Evolutionary conservation across 2,113 vertebrate genomes (phyloP).

Genomic region (Morone chrysops): DNA sequence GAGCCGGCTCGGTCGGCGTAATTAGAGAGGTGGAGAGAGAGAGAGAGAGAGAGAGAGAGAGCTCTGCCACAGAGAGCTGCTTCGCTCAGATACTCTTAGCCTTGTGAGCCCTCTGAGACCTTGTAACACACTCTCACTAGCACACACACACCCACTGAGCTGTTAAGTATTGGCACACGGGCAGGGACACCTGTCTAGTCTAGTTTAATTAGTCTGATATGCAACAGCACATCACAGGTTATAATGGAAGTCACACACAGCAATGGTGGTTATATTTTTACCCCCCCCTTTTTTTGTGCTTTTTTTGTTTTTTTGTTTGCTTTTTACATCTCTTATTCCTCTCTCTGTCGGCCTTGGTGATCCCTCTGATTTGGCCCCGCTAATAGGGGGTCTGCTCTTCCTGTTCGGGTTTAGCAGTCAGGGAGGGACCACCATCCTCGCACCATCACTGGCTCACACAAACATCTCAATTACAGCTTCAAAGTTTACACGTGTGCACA

Average conservation of each 20-base stretch:
- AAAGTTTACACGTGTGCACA: conserved; percentile 48
- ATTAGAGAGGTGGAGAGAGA: conserved; percentile 82
- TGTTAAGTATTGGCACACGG: conserved; percentile 50
- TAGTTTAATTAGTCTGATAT: conserved; percentile 53
- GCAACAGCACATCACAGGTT: conserved; percentile 33
- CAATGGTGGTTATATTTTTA: conserved; percentile 35
- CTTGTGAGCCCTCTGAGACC: conserved; percentile 39
- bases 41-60: conserved; percentile 39
- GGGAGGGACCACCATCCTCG: conserved; percentile 76
- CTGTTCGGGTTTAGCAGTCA: conserved; percentile 79
- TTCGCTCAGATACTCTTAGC: conserved; percentile 63
- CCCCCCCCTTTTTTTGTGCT: conserved; percentile 15
- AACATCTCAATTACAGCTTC: conserved; percentile 69
- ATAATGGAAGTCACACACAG: conserved; percentile 25
- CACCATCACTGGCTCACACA: conserved; percentile 68
- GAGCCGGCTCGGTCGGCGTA: conserved; percentile 77
- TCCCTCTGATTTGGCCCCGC: conserved; percentile 80
- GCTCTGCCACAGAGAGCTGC: conserved; percentile 74
- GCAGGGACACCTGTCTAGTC: conserved; percentile 61
- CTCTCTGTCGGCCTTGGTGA: conserved; percentile 52
- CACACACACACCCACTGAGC: conserved; percentile 47
- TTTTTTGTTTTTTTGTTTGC: conserved; percentile 17
- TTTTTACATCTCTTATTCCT: conserved; percentile 27
- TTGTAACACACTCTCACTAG: conserved; percentile 48
- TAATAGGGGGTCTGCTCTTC: conserved; percentile 80